A percentile compares a stretch with the other conserved stretches of the same genome.
phyloP scores from a whole-genome alignment of 2,888 invertebrate genomes.

The Candidula unifasciata region DNA sequence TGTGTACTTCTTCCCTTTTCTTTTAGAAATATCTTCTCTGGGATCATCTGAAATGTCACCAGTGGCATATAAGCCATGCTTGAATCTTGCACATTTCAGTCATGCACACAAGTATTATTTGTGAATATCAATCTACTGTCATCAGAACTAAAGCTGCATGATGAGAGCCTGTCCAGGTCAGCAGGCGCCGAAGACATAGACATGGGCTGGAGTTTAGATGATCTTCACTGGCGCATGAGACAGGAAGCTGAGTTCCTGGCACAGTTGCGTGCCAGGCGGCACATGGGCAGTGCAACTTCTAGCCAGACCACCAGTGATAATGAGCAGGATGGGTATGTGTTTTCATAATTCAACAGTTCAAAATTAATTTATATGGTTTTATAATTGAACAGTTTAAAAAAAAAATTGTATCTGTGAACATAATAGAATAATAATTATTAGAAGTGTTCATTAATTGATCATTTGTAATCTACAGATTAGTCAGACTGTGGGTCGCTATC shows the following conservation, averaged over 20 bases:
- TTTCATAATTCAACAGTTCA: neutral
- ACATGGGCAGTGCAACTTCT: slow-evolving; percentile 64
- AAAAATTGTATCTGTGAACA: neutral
- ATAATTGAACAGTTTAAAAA: too few relatives aligned
- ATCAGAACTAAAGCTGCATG: slow-evolving; percentile 54
- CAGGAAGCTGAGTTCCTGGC: slow-evolving; percentile 74
- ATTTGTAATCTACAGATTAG: too few relatives aligned
- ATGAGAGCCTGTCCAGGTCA: slow-evolving; percentile 55
- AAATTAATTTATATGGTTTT: neutral
- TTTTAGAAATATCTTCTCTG: too few relatives aligned
- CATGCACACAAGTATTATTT: too few relatives aligned
- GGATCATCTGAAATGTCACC: too few relatives aligned
- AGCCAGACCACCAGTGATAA: slow-evolving; percentile 67
- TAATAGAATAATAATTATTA: neutral
- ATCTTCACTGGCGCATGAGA: slow-evolving; percentile 71
- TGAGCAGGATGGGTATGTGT: slow-evolving; percentile 59
- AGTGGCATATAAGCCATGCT: too few relatives aligned
- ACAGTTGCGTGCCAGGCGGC: slow-evolving; percentile 67
- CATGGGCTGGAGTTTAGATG: slow-evolving; percentile 70
- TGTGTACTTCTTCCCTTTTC: too few relatives aligned
- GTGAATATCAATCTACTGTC: neutral
- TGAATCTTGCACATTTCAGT: too few relatives aligned
- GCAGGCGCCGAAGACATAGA: slow-evolving; percentile 68
- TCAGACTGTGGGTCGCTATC: too few relatives aligned
- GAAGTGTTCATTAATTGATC: too few relatives aligned